Evolutionary conservation across 2,888 invertebrate genomes (phyloP).

Genomic region (Monochamus alternatus): DNA sequence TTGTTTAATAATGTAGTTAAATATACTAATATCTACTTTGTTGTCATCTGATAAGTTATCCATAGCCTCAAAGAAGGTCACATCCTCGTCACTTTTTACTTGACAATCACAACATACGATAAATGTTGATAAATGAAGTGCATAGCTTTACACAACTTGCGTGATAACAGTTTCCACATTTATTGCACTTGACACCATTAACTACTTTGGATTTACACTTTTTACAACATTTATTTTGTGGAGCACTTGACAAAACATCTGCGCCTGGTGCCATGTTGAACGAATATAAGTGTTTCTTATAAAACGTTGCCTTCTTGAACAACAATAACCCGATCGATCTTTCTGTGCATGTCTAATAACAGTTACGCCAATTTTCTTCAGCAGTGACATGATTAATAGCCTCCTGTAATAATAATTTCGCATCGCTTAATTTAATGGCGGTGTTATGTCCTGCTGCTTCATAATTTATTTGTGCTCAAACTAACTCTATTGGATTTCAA

Average conservation of each 20-base stretch:
- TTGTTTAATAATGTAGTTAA: too few species aligned
- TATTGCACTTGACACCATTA: neutral
- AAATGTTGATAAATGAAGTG: neutral
- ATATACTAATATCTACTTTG: too few species aligned
- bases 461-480: too few species aligned
- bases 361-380: too few species aligned
- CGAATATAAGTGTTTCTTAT: too few species aligned
- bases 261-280: neutral
- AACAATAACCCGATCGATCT: too few species aligned
- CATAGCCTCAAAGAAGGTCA: neutral
- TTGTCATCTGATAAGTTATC: neutral
- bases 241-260: neutral
- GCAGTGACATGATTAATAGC: neutral
- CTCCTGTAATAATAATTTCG: too few species aligned
- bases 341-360: too few species aligned
- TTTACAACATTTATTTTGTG: neutral
- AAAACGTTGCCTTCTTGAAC: too few species aligned
- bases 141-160: neutral
- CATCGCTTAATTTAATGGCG: too few species aligned
- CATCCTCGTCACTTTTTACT: neutral
- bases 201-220: neutral
- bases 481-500: too few species aligned
- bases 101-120: neutral
- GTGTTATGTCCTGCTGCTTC: too few species aligned
- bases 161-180: neutral